These are phyloP conservation scores for Seriola quinqueradiata DNA, from an alignment of 2,113 vertebrate species.

Conservation along the genomic window DNA sequence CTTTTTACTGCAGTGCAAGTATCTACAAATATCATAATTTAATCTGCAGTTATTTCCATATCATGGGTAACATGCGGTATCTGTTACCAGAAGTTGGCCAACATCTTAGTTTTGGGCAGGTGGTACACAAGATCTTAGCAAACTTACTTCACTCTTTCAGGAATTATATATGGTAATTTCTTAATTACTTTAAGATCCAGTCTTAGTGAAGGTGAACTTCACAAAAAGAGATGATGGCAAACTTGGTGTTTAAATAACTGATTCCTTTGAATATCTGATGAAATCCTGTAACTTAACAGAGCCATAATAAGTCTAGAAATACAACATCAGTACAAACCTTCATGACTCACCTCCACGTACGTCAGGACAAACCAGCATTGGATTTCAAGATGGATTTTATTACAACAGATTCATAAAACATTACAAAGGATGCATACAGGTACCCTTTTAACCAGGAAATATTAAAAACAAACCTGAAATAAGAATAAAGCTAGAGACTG, in stretches of 20 bases:
- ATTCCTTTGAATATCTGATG: conserved; percentile 20
- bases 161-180: background rate
- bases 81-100: conserved; percentile 61
- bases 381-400: conserved; percentile 96
- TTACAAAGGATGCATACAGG: conserved; percentile 95
- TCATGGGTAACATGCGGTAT: conserved; percentile 46
- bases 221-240: conserved; percentile 43
- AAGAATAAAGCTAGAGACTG: conserved; percentile 90
- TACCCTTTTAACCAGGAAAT: conserved; percentile 86
- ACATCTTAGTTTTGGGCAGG: conserved; percentile 32
- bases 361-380: conserved; percentile 93
- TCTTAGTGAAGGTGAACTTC: background rate
- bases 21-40: background rate
- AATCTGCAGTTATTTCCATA: conserved; percentile 20
- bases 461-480: conserved; percentile 89
- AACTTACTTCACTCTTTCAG: background rate
- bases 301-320: conserved; percentile 7
- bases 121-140: background rate
- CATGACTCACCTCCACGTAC: conserved; percentile 90
- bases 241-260: conserved; percentile 50
- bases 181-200: background rate
- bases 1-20: background rate
- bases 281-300: conserved; percentile 16
- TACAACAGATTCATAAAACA: conserved; percentile 95
- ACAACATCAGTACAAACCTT: conserved; percentile 90